These are phyloP conservation scores for Montifringilla adamsi DNA, from an alignment of 2,113 vertebrate genomes.

Conservation along the genomic window DNA sequence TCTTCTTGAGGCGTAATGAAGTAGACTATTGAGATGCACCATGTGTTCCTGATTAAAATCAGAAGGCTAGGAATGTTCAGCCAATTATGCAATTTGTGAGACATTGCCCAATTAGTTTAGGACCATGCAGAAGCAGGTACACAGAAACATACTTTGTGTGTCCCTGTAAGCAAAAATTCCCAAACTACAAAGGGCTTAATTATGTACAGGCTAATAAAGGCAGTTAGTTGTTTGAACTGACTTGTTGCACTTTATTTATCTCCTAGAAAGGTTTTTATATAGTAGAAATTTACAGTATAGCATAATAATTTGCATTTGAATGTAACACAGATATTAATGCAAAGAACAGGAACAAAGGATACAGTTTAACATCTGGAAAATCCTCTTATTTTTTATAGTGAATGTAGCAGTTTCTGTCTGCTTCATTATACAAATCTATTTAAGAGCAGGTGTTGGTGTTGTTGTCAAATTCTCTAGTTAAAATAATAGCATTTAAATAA, in stretches of 20 bases:
- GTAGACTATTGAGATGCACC: conserved; percentile 43
- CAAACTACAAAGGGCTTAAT: not conserved
- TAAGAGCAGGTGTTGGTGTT: not conserved
- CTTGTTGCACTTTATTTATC: not conserved
- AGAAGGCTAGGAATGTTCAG: conserved; percentile 33
- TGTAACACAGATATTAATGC: not conserved
- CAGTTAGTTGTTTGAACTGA: not conserved
- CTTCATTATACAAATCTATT: not conserved
- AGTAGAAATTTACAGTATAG: not conserved
- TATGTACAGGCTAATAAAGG: not conserved
- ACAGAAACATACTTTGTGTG: not conserved
- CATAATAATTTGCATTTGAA: not conserved
- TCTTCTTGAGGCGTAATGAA: conserved; percentile 23
- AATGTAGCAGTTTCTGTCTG: not conserved
- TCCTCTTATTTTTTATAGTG: not conserved
- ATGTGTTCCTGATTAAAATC: conserved; percentile 44
- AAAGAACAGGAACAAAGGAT: not conserved
- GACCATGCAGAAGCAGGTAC: not conserved
- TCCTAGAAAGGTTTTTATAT: not conserved
- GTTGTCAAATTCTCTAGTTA: not conserved
- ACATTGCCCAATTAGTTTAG: conserved; percentile 34
- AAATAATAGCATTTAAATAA: not conserved
- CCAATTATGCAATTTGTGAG: conserved; percentile 44
- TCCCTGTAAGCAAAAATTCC: not conserved
- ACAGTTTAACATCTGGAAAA: not conserved